phyloP scores from a whole-genome alignment of 2,113 vertebrate genomes.

The Cebidichthys violaceus region DNA sequence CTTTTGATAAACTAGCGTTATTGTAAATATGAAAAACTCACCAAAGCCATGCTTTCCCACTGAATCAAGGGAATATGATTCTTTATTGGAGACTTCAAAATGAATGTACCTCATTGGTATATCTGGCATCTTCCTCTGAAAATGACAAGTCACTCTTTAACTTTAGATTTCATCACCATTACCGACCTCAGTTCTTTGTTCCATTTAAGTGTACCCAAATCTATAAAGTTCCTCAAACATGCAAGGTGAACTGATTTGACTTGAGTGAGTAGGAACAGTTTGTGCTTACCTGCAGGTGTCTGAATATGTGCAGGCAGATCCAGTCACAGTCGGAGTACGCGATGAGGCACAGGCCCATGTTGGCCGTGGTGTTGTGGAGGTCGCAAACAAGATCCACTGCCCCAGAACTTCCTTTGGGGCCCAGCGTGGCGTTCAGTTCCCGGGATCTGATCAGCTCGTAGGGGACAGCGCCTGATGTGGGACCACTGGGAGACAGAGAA shows the following conservation, averaged over 20 bases:
- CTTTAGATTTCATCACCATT: neutral
- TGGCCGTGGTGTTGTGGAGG: constrained; percentile 88
- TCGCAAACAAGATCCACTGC: constrained; percentile 86
- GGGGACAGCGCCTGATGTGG: constrained; percentile 41
- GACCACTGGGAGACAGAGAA: constrained; percentile 63
- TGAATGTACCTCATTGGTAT: constrained; percentile 78
- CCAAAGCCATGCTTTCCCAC: constrained; percentile 84
- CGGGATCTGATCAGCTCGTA: constrained; percentile 82
- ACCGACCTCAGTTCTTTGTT: neutral
- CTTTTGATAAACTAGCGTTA: neutral
- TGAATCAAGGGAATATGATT: constrained; percentile 81
- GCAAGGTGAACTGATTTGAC: neutral
- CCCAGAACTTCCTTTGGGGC: constrained; percentile 77
- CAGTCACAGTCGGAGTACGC: constrained; percentile 54
- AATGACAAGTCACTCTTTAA: constrained; percentile 22
- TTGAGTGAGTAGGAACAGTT: neutral
- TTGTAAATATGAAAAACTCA: constrained; percentile 43
- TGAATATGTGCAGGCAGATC: constrained; percentile 84
- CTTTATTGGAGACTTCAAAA: constrained; percentile 73
- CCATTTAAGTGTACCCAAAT: neutral
- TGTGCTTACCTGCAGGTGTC: constrained; percentile 83
- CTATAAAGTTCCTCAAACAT: neutral
- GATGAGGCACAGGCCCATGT: constrained; percentile 85
- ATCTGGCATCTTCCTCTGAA: constrained; percentile 78
- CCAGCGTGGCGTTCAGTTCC: constrained; percentile 83